Base-by-base conservation (phyloP, 2,888 invertebrate species). In the Amiota minor region DNA sequence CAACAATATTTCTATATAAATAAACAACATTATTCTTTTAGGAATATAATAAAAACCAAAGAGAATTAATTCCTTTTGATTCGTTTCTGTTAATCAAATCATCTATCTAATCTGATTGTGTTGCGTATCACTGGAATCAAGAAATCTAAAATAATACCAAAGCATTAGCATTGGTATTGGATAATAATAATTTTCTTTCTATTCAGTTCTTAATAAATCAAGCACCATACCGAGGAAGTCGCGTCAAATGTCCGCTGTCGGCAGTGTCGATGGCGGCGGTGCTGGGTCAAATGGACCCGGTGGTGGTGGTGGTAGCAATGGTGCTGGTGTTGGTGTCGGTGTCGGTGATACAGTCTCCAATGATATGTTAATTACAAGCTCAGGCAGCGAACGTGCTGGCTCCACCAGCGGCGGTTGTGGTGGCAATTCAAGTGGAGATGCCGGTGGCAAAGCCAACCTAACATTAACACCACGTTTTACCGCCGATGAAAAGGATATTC, bases 391-490 rank as follows among this genome's bases (percentile, higher is more conserved):
- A 18, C 55, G 72, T 45, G 77, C 74, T 3, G 76, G 73, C 70
- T 55, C 72, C 61, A 67, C 16, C 53, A 75, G 55, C 72, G 55
- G 49, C 18, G 78, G 61, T 14, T 55, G 77, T 1, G 50, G 18
- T n/a, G 74, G 77, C 73, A 74, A 76, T 59, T 74, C 74, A 0
- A 67, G 65, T 56, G 74, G 74, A 45, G 47, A 62, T 2, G 71
- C 70, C 20, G 11, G 71, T 9, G 50, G 46, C 8, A 78, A 80
- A 61, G 77, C 78, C 0, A 81, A 84, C 14, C 70, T 88, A 71
- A 85, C 87, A 4, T 74, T 88, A 4, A 88, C 89, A 56, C 88
- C 89, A 12, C 88, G 90, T 35, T 90, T 89, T 75, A 89, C 90
- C 3, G 85, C 86, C 71, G 89, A 89, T 70, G 90, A 90, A 74